Conservation (phyloP, 2,888 invertebrate genomes). For the Opisthograptis luteolata region DNA sequence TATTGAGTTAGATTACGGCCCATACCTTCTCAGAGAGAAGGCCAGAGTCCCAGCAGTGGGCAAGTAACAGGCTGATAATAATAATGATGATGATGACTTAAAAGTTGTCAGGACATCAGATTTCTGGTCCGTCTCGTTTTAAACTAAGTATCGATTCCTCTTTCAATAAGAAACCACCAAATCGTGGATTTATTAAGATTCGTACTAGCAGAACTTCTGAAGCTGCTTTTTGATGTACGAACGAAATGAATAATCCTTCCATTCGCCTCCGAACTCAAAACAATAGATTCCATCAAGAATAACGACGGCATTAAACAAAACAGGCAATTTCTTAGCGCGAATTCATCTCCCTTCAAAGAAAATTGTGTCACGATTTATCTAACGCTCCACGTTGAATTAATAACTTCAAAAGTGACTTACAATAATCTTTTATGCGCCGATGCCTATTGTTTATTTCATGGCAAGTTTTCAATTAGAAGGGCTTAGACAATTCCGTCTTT, state of each 20-base stretch:
- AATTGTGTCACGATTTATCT: slow-evolving; percentile 60
- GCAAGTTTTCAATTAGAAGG: slow-evolving; percentile 40
- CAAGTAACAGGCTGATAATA: too few relatives aligned
- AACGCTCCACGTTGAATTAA: slow-evolving; percentile 59
- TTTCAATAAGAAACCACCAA: neutral
- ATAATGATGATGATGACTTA: too few relatives aligned
- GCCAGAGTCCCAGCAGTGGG: too few relatives aligned
- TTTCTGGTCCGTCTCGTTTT: too few relatives aligned
- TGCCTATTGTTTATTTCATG: slow-evolving; percentile 45
- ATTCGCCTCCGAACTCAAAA: slow-evolving; percentile 66
- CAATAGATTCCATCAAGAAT: slow-evolving; percentile 78
- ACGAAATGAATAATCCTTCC: slow-evolving; percentile 77
- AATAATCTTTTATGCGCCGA: slow-evolving; percentile 52
- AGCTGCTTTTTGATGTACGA: slow-evolving; percentile 60
- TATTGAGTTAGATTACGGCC: neutral
- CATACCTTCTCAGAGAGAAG: too few relatives aligned
- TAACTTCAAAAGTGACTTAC: slow-evolving; percentile 56
- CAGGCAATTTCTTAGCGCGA: slow-evolving; percentile 63
- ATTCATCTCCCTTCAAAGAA: slow-evolving; percentile 49
- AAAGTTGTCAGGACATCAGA: too few relatives aligned
- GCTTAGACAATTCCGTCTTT: slow-evolving; percentile 27
- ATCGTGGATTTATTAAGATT: slow-evolving; percentile 12
- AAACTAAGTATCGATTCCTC: slow-evolving; percentile 1
- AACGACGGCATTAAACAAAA: slow-evolving; percentile 78
- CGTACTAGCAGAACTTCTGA: slow-evolving; percentile 20